A percentile compares a stretch with the other conserved stretches of the same genome.
Conservation (phyloP, 1,140 invertebrate genomes). For the Kradibia gibbosae region DNA sequence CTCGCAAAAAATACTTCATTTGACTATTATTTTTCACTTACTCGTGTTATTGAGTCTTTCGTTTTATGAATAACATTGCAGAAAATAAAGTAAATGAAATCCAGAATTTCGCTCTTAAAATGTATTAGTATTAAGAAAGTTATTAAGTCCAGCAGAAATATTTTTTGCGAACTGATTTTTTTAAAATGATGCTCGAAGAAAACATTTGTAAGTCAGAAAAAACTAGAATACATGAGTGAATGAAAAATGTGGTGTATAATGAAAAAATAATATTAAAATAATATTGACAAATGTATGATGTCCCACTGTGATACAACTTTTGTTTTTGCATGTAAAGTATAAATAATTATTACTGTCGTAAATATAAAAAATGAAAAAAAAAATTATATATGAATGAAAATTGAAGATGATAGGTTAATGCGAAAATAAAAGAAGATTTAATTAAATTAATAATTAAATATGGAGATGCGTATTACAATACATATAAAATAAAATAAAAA, state of each 20-base stretch:
- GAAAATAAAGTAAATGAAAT: neutral
- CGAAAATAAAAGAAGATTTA: conserved; percentile 35
- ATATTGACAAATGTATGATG: conserved; percentile 71
- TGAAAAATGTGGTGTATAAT: conserved; percentile 19
- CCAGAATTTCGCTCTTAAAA: neutral
- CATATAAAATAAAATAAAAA: conserved; percentile 5
- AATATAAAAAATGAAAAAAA: conserved; percentile 58
- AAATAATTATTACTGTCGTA: conserved; percentile 67
- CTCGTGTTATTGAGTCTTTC: neutral
- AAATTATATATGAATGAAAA: conserved; percentile 47
- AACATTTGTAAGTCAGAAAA: neutral
- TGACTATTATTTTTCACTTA: neutral
- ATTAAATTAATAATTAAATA: conserved; percentile 19
- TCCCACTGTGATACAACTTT: conserved; percentile 72
- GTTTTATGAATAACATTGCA: neutral
- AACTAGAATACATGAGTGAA: neutral
- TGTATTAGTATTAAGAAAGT: neutral
- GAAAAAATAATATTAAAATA: conserved; percentile 63
- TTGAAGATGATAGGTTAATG: conserved; percentile 20
- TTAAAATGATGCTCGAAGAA: neutral
- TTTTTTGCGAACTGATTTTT: neutral
- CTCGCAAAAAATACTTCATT: conserved; percentile 5
- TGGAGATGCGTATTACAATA: neutral
- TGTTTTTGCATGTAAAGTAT: conserved; percentile 72
- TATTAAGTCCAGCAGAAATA: neutral